These are phyloP conservation scores for Syndactyla subalaris DNA, from an alignment of 2,797 vertebrate species.

Conservation along the genomic window DNA sequence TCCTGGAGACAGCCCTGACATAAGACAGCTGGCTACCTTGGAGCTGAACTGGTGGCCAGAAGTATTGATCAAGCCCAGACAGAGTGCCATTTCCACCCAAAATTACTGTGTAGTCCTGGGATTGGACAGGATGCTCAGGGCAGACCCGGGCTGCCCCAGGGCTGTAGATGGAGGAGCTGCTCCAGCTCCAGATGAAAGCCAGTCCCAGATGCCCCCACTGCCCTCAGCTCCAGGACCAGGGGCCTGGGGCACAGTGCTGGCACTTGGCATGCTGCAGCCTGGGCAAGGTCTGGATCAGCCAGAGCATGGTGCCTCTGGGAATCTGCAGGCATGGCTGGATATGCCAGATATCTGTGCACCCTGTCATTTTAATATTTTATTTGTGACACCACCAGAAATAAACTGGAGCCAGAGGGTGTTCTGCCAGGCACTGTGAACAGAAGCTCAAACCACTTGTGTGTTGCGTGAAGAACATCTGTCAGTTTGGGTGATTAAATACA, in stretches of 20 bases:
- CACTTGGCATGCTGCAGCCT: background rate
- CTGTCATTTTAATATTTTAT: background rate
- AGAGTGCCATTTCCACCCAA: background rate
- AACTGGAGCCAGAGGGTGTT: background rate
- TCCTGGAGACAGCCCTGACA: background rate
- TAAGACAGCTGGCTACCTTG: background rate
- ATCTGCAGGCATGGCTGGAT: background rate
- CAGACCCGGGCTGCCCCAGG: background rate
- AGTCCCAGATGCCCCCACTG: background rate
- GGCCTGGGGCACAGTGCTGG: background rate
- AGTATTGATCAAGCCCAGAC: background rate
- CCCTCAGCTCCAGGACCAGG: background rate
- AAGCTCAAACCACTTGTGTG: background rate
- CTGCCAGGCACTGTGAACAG: background rate
- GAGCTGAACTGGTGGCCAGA: background rate
- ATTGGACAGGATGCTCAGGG: background rate
- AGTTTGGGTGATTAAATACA: background rate
- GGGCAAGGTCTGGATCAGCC: background rate
- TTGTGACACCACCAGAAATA: background rate
- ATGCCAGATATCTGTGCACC: background rate
- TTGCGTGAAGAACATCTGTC: background rate
- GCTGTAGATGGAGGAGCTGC: background rate
- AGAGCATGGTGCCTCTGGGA: background rate
- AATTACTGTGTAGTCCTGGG: background rate
- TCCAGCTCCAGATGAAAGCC: background rate